These are phyloP conservation scores for Junco hyemalis DNA, from an alignment of 2,113 vertebrate species.

Conservation along the genomic window DNA sequence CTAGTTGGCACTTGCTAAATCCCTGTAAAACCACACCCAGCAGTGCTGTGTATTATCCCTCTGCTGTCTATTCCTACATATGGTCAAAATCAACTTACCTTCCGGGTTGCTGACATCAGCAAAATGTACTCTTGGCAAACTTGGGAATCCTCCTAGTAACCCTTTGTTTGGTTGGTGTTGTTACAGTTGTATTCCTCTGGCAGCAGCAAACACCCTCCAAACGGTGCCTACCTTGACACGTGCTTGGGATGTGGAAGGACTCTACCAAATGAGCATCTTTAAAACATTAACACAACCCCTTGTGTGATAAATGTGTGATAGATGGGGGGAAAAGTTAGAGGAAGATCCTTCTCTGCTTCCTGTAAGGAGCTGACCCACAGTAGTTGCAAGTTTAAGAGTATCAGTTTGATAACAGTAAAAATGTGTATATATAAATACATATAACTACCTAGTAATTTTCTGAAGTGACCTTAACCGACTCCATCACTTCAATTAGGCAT, in stretches of 20 bases:
- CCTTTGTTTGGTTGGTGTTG: slow-evolving; percentile 72
- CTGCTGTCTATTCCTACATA: slow-evolving; percentile 77
- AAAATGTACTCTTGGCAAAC: slow-evolving; percentile 73
- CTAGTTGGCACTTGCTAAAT: slow-evolving; percentile 79
- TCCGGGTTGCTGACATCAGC: slow-evolving; percentile 78
- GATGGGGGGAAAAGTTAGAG: fast-evolving
- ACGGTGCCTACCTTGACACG: not conserved
- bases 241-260: not conserved
- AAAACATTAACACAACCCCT: not conserved
- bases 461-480: not conserved
- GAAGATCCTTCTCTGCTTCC: not conserved
- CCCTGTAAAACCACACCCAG: slow-evolving; percentile 77
- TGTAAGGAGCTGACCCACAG: not conserved
- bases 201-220: slow-evolving; percentile 43
- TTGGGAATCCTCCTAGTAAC: slow-evolving; percentile 70
- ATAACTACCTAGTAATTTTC: not conserved
- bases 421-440: not conserved
- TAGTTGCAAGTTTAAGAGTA: not conserved
- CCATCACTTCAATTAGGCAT: not conserved
- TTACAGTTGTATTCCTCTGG: slow-evolving; percentile 27
- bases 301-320: not conserved
- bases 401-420: not conserved
- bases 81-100: slow-evolving; percentile 80
- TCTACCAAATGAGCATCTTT: not conserved
- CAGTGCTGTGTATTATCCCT: slow-evolving; percentile 74